These are phyloP conservation scores for Himalopsyche phryganea DNA, from an alignment of 1,140 invertebrate species.

Conservation along the genomic window DNA sequence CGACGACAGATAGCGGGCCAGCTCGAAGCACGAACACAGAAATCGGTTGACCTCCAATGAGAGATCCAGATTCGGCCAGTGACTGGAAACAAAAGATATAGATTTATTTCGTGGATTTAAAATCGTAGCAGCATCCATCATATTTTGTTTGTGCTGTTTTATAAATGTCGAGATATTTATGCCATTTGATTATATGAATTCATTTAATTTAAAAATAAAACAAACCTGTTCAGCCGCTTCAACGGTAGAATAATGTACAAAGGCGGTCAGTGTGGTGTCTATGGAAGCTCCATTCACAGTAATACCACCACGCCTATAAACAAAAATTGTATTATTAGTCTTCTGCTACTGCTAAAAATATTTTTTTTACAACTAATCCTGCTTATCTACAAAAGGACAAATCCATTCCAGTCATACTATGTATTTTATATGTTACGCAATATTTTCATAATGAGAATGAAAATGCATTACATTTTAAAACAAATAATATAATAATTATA, in stretches of 20 bases:
- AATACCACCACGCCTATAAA: slow-evolving; percentile 19
- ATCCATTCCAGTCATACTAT: too few relatives aligned
- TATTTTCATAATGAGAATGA: too few relatives aligned
- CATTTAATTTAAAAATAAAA: not conserved
- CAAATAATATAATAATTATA: too few relatives aligned
- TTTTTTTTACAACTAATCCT: not conserved
- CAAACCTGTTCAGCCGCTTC: slow-evolving; percentile 17
- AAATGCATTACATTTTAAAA: too few relatives aligned
- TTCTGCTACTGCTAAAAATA: not conserved
- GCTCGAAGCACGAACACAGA: slow-evolving; percentile 10
- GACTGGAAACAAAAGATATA: slow-evolving; percentile 2
- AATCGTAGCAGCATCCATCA: not conserved
- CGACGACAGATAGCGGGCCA: slow-evolving; percentile 11
- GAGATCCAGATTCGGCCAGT: slow-evolving; percentile 8
- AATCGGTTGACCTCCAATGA: slow-evolving; percentile 16
- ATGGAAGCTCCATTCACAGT: slow-evolving; percentile 3
- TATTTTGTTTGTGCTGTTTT: not conserved
- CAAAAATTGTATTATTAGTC: not conserved
- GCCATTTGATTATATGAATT: too few relatives aligned
- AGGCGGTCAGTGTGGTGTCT: slow-evolving; percentile 17
- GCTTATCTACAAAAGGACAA: too few relatives aligned
- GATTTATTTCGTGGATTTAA: not conserved
- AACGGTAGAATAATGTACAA: slow-evolving; percentile 3
- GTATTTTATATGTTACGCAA: too few relatives aligned
- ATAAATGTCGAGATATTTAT: not conserved